Conservation (phyloP, 2,113 vertebrate genomes). For the Bambusicola thoracicus region DNA sequence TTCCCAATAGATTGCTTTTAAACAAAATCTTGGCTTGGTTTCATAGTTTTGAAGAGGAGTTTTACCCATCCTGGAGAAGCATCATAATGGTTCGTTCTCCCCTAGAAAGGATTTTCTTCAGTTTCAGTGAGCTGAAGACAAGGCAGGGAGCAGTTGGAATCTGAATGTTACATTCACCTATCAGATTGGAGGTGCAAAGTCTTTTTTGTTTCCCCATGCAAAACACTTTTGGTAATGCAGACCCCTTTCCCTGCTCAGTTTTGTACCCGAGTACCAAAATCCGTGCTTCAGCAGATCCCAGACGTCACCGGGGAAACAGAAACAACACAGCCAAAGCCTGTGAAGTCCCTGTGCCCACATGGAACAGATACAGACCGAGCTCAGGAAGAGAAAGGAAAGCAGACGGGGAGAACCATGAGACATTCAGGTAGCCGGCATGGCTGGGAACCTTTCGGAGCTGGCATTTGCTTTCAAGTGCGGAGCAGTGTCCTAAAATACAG, state of each 20-base stretch:
- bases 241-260: background rate
- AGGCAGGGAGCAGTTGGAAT: background rate
- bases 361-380: background rate
- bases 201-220: background rate
- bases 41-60: background rate
- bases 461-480: background rate
- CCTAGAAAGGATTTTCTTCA: slow-evolving; percentile 6
- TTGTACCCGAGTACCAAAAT: background rate
- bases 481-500: background rate
- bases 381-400: background rate
- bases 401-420: background rate
- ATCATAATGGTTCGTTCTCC: background rate
- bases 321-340: background rate
- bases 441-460: background rate
- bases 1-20: background rate
- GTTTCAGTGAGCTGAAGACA: background rate
- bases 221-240: background rate
- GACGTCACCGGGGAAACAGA: background rate
- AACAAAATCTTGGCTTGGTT: slow-evolving; percentile 36
- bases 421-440: background rate
- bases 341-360: fast-evolving
- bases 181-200: background rate
- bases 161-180: background rate
- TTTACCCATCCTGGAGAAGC: background rate
- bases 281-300: background rate